Evolutionary conservation across 2,888 invertebrate genomes (phyloP), one percentile per base, ranked within the genome.

Genomic region (Eristalinus sepulchralis): DNA sequence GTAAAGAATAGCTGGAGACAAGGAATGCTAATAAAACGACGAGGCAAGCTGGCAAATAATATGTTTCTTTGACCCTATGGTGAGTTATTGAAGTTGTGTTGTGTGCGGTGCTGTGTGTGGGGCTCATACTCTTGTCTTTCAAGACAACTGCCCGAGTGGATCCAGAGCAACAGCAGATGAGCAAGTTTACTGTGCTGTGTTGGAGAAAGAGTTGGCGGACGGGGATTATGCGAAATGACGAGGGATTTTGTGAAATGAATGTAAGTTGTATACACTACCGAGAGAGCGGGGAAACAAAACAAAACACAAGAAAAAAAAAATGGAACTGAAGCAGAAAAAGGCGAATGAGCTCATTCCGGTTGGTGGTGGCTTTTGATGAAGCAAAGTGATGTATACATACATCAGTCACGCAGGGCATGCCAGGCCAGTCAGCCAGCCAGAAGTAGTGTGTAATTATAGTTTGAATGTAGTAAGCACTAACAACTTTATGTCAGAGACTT

Each of bases 31-130:
- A 78, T 75, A 71, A 83, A 86, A 86, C 39, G 39, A 67, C 86
- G 71, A 75, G 27, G 75, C 83, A 79, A 79, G 24, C 64, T 83
- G 62, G 83, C 73, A 86, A 78, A 83, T 79, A 79, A 86, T 60
- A 84, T 66, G 79, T 83, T 86, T 83, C 86, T 86, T 86, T 86
- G 86, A 86, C 86, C 86, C 86, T 86, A 78, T 86, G 83, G 86
- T 86, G 86, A 86, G 71, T 86, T 86, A 86, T 67, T 79, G 66
- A 79, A 60, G 75, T 78, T 70, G 57, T 75, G 2, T 27, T 27
- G 47, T 60, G 67, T 68, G 68, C 33, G 71, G 66, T 57, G 31
- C 47, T 47, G 1, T 47, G 47, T 47, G 47, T 17, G n/a, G 47
- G 6, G 47, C 27, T 27, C 27, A n/a, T n/a, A n/a, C 17, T 47